These are phyloP conservation scores for Paelopatides confundens DNA, from an alignment of 53 echinoderm and acorn worm species.

Conservation along the genomic window DNA sequence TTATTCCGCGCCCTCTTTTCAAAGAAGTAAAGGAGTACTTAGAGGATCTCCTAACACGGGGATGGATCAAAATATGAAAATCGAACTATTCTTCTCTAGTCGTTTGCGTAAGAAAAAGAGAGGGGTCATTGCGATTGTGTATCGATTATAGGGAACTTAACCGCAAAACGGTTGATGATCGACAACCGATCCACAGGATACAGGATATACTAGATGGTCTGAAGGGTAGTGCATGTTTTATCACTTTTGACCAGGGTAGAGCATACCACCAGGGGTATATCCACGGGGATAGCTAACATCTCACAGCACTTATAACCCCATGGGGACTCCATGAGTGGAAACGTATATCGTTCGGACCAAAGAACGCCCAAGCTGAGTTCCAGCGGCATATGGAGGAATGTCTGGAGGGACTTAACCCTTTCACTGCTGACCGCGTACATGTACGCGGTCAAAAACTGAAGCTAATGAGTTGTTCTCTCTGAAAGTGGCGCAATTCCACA, in stretches of 20 bases:
- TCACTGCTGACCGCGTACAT: too few relatives aligned
- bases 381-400: conserved; percentile 73
- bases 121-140: conserved; percentile 72
- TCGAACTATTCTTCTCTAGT: conserved; percentile 77
- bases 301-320: conserved; percentile 73
- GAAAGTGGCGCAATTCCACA: too few relatives aligned
- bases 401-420: conserved; percentile 73
- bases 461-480: too few relatives aligned
- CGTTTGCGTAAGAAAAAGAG: conserved; percentile 82
- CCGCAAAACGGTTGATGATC: conserved; percentile 72
- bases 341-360: conserved; percentile 57
- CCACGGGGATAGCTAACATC: conserved; percentile 60
- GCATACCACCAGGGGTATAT: conserved; percentile 85
- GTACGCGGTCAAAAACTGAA: too few relatives aligned
- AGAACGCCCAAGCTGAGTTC: conserved; percentile 68
- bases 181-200: conserved; percentile 80
- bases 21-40: conserved; percentile 57
- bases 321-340: conserved; percentile 85
- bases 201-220: conserved; percentile 72
- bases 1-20: conserved; percentile 45
- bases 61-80: conserved; percentile 68
- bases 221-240: conserved; percentile 68
- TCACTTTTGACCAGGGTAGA: conserved; percentile 71
- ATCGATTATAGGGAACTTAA: conserved; percentile 72
- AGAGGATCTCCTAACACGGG: conserved; percentile 63